Evolutionary conservation across 2,113 vertebrate species (phyloP).

Genomic region (Amphiprion percula): DNA sequence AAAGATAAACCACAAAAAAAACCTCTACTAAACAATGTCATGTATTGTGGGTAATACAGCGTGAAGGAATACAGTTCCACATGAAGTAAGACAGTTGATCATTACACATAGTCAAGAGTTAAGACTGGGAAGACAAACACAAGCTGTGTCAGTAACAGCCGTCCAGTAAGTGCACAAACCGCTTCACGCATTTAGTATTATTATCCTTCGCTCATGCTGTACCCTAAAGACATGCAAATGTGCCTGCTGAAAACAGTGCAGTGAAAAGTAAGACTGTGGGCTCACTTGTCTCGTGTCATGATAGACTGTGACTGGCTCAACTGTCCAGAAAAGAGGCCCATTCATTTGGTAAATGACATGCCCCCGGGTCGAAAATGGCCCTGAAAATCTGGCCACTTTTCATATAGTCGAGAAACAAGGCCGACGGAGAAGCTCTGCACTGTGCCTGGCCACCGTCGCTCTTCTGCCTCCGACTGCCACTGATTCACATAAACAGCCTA

Average conservation of each 20-base stretch:
- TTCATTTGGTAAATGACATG: slow-evolving; percentile 80
- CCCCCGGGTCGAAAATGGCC: slow-evolving; percentile 67
- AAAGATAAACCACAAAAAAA: background rate
- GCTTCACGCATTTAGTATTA: slow-evolving; percentile 34
- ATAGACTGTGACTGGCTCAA: slow-evolving; percentile 72
- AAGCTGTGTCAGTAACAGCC: slow-evolving; percentile 2
- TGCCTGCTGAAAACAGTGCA: slow-evolving; percentile 46
- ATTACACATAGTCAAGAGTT: background rate
- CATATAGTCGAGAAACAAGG: slow-evolving; percentile 59
- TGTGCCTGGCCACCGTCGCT: slow-evolving; percentile 57
- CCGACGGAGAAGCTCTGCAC: slow-evolving; percentile 50
- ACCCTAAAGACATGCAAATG: slow-evolving; percentile 65
- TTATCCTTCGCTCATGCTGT: slow-evolving; percentile 19
- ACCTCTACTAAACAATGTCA: background rate
- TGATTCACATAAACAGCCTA: slow-evolving; percentile 73
- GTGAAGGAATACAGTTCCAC: too few species aligned
- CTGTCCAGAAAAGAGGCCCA: slow-evolving; percentile 76
- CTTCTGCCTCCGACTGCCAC: slow-evolving; percentile 53
- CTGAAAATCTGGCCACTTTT: slow-evolving; percentile 74
- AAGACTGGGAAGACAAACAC: background rate
- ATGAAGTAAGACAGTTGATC: background rate
- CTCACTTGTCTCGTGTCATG: slow-evolving; percentile 77
- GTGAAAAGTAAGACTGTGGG: slow-evolving; percentile 62
- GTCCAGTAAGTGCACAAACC: slow-evolving; percentile 29
- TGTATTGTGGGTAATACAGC: background rate